phyloP scores from a whole-genome alignment of 1,140 invertebrate genomes.

The Lepidurus packardi region DNA sequence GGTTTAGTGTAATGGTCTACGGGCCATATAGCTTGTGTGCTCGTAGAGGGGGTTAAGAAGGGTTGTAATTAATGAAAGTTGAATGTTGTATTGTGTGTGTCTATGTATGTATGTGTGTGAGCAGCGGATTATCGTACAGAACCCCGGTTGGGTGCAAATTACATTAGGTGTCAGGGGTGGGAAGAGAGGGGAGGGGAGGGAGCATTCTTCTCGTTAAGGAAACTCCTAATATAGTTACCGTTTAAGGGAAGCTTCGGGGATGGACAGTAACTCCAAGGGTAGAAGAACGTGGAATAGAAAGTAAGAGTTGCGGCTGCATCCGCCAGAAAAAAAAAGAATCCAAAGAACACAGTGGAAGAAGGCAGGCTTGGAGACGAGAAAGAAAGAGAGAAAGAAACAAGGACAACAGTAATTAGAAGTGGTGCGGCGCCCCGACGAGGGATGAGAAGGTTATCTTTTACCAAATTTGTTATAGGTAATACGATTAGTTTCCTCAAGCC shows the following conservation, averaged over 20 bases:
- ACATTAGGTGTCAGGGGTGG: slow-evolving; percentile 4
- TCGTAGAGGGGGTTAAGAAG: neutral
- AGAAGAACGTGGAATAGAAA: neutral
- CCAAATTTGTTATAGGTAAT: neutral
- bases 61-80: slow-evolving; percentile 11
- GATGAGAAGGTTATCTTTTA: neutral
- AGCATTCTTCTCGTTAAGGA: slow-evolving; percentile 3
- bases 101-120: neutral
- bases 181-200: neutral
- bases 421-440: neutral
- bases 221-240: neutral
- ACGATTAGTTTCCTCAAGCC: neutral
- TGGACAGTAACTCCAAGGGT: neutral
- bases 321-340: neutral
- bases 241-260: neutral
- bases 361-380: neutral
- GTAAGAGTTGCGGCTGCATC: too few relatives aligned
- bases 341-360: neutral
- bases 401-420: neutral
- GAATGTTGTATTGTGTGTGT: neutral
- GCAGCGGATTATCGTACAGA: neutral
- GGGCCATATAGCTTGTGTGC: neutral
- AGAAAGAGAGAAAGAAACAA: neutral
- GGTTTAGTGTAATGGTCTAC: neutral
- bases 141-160: slow-evolving; percentile 2